A percentile compares a stretch with the other conserved stretches of the same genome.
These are phyloP conservation scores for Periophthalmus modestus DNA, from an alignment of 2,113 vertebrate genomes.

Conservation along the genomic window DNA sequence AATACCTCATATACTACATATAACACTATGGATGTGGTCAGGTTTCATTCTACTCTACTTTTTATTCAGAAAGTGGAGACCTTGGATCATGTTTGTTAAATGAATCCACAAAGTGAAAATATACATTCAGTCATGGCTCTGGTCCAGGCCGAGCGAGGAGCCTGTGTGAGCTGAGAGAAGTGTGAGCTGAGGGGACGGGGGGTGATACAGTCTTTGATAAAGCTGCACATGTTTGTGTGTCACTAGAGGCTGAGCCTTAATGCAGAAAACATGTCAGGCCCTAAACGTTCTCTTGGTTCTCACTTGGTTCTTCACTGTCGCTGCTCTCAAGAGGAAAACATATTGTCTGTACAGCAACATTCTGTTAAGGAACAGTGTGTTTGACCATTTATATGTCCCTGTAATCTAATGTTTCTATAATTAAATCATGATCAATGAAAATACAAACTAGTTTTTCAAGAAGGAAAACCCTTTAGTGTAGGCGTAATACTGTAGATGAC, in stretches of 20 bases:
- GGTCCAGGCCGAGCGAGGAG: too few relatives aligned
- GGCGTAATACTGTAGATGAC: too few relatives aligned
- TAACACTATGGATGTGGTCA: too few relatives aligned
- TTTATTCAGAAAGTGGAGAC: too few relatives aligned
- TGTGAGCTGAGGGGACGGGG: not conserved
- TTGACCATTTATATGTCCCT: not conserved
- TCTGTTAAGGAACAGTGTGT: not conserved
- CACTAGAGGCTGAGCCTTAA: conserved; percentile 39
- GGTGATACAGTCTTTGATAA: not conserved
- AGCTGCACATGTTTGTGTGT: not conserved
- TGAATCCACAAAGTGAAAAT: too few relatives aligned
- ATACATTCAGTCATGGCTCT: too few relatives aligned
- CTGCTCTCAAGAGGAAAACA: conserved; percentile 11
- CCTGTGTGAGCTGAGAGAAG: not conserved
- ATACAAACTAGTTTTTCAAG: not conserved
- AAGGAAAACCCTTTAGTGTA: too few relatives aligned
- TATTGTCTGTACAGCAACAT: not conserved
- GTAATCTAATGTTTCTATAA: too few relatives aligned
- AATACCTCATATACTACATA: too few relatives aligned
- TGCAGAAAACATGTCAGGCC: conserved; percentile 61
- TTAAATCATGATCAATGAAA: not conserved
- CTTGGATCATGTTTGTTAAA: too few relatives aligned
- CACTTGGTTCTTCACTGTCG: not conserved
- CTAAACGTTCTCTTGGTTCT: conserved; percentile 6
- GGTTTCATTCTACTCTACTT: too few relatives aligned